Evolutionary conservation across 1,140 invertebrate species (phyloP).

Genomic region (Drosophila sturtevanti): DNA sequence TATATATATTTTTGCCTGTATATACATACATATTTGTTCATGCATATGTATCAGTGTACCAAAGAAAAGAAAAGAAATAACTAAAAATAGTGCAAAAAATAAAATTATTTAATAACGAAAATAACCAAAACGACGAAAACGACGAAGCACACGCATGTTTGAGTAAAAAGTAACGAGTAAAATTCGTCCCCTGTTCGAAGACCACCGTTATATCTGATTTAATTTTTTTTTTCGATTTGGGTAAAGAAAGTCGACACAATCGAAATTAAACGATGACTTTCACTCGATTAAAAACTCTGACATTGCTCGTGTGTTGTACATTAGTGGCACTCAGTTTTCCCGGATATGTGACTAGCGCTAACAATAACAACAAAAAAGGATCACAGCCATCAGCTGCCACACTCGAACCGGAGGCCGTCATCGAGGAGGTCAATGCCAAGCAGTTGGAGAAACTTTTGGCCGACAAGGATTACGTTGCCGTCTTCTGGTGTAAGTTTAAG

Average conservation of each 20-base stretch:
- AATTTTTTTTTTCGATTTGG: slow-evolving; percentile 1
- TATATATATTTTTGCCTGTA: slow-evolving; percentile 65
- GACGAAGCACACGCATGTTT: slow-evolving; percentile 60
- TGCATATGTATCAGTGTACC: slow-evolving; percentile 76
- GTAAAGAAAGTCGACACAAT: neutral
- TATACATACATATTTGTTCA: slow-evolving; percentile 55
- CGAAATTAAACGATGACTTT: slow-evolving; percentile 73
- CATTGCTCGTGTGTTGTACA: slow-evolving; percentile 79
- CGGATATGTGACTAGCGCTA: slow-evolving; percentile 80
- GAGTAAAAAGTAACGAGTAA: slow-evolving; percentile 53
- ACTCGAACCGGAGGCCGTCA: slow-evolving; percentile 87
- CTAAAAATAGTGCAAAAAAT: slow-evolving; percentile 75
- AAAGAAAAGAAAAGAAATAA: slow-evolving; percentile 74
- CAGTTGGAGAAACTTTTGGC: slow-evolving; percentile 93
- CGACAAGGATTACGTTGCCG: slow-evolving; percentile 96
- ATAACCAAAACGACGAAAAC: slow-evolving; percentile 60
- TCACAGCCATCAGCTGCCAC: slow-evolving; percentile 63
- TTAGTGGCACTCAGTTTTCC: slow-evolving; percentile 82
- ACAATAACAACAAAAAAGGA: slow-evolving; percentile 74
- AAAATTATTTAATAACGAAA: slow-evolving; percentile 69
- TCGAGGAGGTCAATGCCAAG: slow-evolving; percentile 95
- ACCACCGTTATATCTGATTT: slow-evolving; percentile 1
- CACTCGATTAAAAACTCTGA: slow-evolving; percentile 81
- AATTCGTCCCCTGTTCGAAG: slow-evolving; percentile 3
- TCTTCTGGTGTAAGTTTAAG: slow-evolving; percentile 95